A percentile compares a stretch with the other conserved stretches of the same genome.
Evolutionary conservation across 2,113 vertebrate species (phyloP).

Genomic region (Himantopus leucocephalus): DNA sequence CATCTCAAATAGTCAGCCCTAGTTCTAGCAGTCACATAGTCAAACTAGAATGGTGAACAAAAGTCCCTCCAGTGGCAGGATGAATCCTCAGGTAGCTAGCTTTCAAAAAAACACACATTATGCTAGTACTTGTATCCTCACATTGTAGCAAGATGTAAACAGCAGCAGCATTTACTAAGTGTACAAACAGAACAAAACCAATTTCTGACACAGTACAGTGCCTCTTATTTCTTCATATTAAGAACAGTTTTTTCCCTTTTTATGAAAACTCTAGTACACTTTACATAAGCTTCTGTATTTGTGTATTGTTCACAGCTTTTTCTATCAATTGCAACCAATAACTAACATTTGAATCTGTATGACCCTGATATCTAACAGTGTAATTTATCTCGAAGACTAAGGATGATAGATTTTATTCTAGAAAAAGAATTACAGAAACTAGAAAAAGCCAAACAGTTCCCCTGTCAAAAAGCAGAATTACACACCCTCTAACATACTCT

Average conservation of each 20-base stretch:
- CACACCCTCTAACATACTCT: neutral
- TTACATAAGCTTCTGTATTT: neutral
- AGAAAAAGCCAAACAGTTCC: neutral
- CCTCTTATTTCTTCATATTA: neutral
- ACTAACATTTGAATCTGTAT: neutral
- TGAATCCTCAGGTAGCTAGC: neutral
- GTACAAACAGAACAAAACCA: neutral
- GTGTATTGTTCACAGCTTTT: neutral
- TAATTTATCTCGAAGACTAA: neutral
- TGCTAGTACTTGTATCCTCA: neutral
- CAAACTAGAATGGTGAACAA: neutral
- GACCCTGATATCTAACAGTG: neutral
- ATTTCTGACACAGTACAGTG: neutral
- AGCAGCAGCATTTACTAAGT: neutral
- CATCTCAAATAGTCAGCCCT: neutral
- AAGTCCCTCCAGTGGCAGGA: neutral
- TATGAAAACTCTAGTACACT: neutral
- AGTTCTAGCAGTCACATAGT: rapidly evolving
- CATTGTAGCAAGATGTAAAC: neutral
- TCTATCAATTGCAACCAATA: neutral
- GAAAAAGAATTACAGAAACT: neutral
- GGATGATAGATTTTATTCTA: neutral
- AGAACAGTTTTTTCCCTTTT: neutral
- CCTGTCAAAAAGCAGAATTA: neutral
- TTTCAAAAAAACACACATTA: neutral